Percentiles rank a stretch among this genome's conserved stretches.
phyloP scores from a whole-genome alignment of 2,113 vertebrate genomes.

The Dunckerocampus dactyliophorus region DNA sequence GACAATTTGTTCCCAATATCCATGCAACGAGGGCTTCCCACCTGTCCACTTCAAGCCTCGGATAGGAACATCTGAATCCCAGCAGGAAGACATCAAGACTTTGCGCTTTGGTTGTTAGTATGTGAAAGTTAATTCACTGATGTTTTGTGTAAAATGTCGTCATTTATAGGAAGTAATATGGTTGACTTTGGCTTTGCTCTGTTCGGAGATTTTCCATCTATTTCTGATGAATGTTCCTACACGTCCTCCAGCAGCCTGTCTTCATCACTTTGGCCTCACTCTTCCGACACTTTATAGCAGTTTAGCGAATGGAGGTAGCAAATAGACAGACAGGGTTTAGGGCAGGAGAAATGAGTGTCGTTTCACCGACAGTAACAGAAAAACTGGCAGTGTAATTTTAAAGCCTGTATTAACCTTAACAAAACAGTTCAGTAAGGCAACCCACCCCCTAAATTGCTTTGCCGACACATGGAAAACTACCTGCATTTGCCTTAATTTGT shows the following conservation, averaged over 20 bases:
- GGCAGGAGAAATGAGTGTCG: conserved; percentile 43
- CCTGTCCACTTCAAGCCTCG: conserved; percentile 61
- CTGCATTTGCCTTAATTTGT: conserved; percentile 61
- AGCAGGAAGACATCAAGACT: conserved; percentile 35
- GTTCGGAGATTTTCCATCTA: conserved; percentile 61
- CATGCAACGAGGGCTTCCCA: conserved; percentile 48
- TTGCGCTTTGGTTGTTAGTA: conserved; percentile 40
- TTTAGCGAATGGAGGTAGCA: conserved; percentile 49
- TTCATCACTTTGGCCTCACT: conserved; percentile 54
- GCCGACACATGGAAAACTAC: conserved; percentile 51
- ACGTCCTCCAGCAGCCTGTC: conserved; percentile 39
- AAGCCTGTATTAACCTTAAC: conserved; percentile 53
- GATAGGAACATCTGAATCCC: conserved; percentile 61
- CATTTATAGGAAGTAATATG: not conserved
- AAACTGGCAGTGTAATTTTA: conserved; percentile 57
- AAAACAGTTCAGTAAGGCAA: conserved; percentile 44
- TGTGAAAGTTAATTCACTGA: conserved; percentile 46
- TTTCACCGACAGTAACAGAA: conserved; percentile 48
- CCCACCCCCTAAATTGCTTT: conserved; percentile 37
- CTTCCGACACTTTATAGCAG: conserved; percentile 58
- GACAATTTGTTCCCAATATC: conserved; percentile 75
- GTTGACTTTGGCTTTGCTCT: conserved; percentile 24
- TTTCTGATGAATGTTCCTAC: conserved; percentile 60
- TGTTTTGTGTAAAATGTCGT: conserved; percentile 8
- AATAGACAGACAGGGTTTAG: conserved; percentile 30